Evolutionary conservation across 2,888 invertebrate genomes (phyloP).

Genomic region (Mesopsocus fuscifrons): DNA sequence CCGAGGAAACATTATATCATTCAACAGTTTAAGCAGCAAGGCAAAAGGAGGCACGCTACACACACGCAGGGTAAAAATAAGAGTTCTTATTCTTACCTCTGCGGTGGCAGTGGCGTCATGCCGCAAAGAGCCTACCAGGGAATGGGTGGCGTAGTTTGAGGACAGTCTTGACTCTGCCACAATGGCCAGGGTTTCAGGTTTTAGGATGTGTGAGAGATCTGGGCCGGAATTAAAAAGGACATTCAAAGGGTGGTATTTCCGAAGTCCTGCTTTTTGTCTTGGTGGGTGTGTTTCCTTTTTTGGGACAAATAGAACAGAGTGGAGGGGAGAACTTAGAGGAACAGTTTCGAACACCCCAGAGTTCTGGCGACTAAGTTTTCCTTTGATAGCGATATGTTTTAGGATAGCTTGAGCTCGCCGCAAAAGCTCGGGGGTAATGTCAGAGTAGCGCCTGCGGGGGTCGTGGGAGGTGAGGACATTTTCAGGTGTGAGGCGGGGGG

Average conservation of each 20-base stretch:
- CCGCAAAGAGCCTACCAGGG: conserved; percentile 6
- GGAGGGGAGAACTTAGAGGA: not conserved
- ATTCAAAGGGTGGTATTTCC: conserved; percentile 7
- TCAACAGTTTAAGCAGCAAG: no score
- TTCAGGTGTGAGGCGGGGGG: not conserved
- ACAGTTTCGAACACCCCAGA: conserved; percentile 2
- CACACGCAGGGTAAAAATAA: not conserved
- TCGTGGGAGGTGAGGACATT: not conserved
- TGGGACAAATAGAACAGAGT: not conserved
- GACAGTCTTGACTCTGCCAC: not conserved
- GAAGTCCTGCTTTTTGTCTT: not conserved
- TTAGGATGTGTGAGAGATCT: conserved; percentile 5
- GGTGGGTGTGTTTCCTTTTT: not conserved
- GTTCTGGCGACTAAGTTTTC: conserved; percentile 1
- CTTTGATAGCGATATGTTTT: not conserved
- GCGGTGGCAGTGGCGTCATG: conserved; percentile 5
- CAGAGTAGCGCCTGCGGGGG: conserved; percentile 1
- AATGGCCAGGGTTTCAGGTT: conserved; percentile 8
- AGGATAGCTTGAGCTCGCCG: not conserved
- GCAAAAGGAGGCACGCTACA: not conserved
- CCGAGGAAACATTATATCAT: no score
- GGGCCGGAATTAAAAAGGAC: conserved; percentile 6
- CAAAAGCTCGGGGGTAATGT: conserved; percentile 3
- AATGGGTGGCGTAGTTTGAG: conserved; percentile 1
- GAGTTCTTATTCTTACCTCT: conserved; percentile 9